Base-by-base conservation (phyloP, 2,888 invertebrate species). In the Xestobium rufovillosum region DNA sequence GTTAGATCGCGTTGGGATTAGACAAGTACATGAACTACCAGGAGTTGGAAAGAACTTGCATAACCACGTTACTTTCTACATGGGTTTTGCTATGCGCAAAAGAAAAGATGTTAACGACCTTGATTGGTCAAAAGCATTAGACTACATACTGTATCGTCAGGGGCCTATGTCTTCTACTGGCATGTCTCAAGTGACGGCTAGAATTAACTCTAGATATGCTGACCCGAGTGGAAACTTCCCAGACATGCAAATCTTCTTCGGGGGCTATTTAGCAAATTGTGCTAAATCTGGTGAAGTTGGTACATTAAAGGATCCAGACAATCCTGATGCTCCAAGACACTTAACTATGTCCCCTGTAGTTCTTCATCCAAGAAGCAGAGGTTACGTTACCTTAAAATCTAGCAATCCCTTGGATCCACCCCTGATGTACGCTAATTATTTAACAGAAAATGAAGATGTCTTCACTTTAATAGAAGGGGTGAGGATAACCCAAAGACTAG, bases 391-490 rank as follows among this genome's bases (percentile, higher is more conserved):
- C 3, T 66, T 90, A 26, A 71, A 71, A 36, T 78, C 78, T 0
- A 70, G 70, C 14, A 73, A 89, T 62, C 87, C 88, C 0, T 56
- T 72, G 10, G 72, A 73, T 4, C 70, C 78, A 23, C 89, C 89
- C 0, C 44, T 76, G n/a, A 79, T 90, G 61, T 74, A 80, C 47
- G 83, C 83, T 0, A 86, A 87, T 60, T 89, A 90, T 61, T 70
- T 87, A 51, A 65, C 67, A 3, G 74, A 80, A 26, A 73, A 76
- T 1, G 69, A 77, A 46, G 88, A 89, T 52, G 56, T 75, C 2
- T 67, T 72, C 1, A 71, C 75, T 2, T 55, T 83, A 4, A 69
- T 80, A 1, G 80, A 80, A 31, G 83, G 76, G 0, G 71, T 79
- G 4, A 4, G 69, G 43, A 68, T 75, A 3, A 74, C 74, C 3